Percentiles rank a stretch among this genome's conserved stretches.
Evolutionary conservation across 2,888 invertebrate species (phyloP).

Genomic region (Drosophila buzzatii): DNA sequence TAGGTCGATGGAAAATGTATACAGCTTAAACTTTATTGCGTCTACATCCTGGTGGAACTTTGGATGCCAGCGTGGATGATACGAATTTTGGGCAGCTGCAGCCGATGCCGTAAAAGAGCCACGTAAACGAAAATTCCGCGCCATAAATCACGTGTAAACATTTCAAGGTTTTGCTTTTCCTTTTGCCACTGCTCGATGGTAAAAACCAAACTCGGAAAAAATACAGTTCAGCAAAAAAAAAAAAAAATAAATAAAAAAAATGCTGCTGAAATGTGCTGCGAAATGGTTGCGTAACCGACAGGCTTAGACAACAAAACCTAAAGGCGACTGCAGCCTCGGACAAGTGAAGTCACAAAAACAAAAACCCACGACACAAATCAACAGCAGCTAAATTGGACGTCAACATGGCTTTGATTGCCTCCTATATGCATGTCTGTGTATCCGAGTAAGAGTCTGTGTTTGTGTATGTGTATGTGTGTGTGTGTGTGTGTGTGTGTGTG

Average conservation of each 20-base stretch:
- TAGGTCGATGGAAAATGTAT: slow-evolving; percentile 3
- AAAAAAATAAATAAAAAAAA: background rate
- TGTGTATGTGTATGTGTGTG: no score
- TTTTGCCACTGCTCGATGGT: slow-evolving; percentile 24
- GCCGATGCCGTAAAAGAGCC: slow-evolving; percentile 30
- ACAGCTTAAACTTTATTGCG: slow-evolving; percentile 18
- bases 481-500: background rate
- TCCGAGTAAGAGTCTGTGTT: background rate
- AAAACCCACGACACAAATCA: slow-evolving; percentile 68
- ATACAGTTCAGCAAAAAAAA: slow-evolving; percentile 1
- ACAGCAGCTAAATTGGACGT: slow-evolving; percentile 74
- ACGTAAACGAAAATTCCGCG: slow-evolving; percentile 70
- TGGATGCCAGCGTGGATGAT: slow-evolving; percentile 7
- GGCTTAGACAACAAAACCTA: slow-evolving; percentile 31
- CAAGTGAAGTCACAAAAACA: slow-evolving; percentile 13
- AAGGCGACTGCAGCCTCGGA: slow-evolving; percentile 39
- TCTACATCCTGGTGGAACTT: slow-evolving; percentile 11
- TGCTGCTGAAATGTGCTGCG: slow-evolving; percentile 27
- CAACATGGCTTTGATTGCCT: slow-evolving; percentile 74
- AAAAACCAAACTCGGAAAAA: slow-evolving; percentile 34
- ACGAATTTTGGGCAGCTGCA: background rate
- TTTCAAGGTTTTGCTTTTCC: slow-evolving; percentile 46
- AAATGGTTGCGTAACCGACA: slow-evolving; percentile 66
- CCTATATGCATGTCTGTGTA: slow-evolving; percentile 31
- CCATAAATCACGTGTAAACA: slow-evolving; percentile 73